Base-by-base conservation (phyloP, 2,888 invertebrate genomes). In the Rhagophthalmus giganteus region DNA sequence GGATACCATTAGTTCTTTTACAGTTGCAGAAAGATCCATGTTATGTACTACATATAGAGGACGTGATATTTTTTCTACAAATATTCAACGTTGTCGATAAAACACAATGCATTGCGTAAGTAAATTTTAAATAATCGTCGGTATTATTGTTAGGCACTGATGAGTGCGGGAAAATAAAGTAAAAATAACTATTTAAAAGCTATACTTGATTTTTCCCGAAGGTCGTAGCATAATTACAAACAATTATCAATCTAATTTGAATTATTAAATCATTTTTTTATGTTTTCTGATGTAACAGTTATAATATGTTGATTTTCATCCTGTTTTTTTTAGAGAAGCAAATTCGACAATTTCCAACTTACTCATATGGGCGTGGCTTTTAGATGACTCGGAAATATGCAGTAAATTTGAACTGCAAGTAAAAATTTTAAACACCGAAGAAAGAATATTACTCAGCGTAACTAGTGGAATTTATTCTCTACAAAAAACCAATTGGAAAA, bases 321-420 rank as follows among this genome's bases (percentile, higher is more conserved):
- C 8, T 32, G 13, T 24, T 31, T 16, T 12, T 20, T 34, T 16
- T 31, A 31, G 31, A 15, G 15, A 31, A 3, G n/a, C 14, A 1
- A 31, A 10, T 26, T 31, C 46, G 8, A 13, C 27, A 15, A 11
- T 25, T 15, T 9, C 35, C 15, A 33, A 24, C 16, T 7, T 52
- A 9, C 41, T 46, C 11, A 46, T 72, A 12, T 73, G 72, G 72
- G 60, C 64, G 24, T 73, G 72, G 73, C 52, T 63, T 44, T 40
- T 70, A 12, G 69, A 66, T 2, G 53, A 60, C 34, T 61, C 61
- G 40, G 57, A 58, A 37, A 42, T 51, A 8, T 62, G 67, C 11
- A 62, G 64, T 53, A 61, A 65, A 31, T 71, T 62, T 52, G 67
- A 69, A 52, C 58, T 70, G 37, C 59, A 64, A 40, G 58, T 70